phyloP scores from a whole-genome alignment of 2,888 invertebrate genomes.

The Fragum fragum region DNA sequence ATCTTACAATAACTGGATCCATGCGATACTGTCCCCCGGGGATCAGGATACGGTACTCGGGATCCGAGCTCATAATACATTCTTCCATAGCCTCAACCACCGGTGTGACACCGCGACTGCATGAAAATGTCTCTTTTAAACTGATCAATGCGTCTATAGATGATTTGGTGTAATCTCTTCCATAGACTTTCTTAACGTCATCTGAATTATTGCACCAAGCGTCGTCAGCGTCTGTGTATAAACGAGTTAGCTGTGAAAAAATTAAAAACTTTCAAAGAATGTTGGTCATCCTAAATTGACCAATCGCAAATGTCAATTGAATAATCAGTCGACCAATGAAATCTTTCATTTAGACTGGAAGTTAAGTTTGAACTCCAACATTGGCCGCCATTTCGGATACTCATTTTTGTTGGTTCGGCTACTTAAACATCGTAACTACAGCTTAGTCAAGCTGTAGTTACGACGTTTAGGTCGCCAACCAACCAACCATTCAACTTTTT shows the following conservation, averaged over 20 bases:
- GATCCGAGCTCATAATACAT: conserved; percentile 4
- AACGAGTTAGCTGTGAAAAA: conserved; percentile 15
- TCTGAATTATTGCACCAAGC: conserved; percentile 17
- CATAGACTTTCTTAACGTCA: conserved; percentile 25
- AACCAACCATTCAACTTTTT: no score
- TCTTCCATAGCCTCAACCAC: conserved; percentile 15
- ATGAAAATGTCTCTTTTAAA: background rate
- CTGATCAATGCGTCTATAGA: background rate
- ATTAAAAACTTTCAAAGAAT: background rate
- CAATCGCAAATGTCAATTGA: no score
- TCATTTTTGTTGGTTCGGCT: no score
- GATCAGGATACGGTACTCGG: background rate
- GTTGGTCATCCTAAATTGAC: no score
- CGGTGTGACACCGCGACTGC: background rate
- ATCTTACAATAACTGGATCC: background rate
- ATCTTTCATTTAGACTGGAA: no score
- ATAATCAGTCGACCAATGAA: no score
- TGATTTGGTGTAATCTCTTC: conserved; percentile 16
- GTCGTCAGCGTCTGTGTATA: conserved; percentile 20
- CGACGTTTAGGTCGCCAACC: no score
- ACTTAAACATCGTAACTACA: no score
- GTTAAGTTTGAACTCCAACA: no score
- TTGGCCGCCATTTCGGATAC: no score
- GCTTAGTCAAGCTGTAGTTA: no score
- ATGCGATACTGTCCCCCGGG: background rate